phyloP scores from a whole-genome alignment of 2,113 vertebrate genomes.

The Rhadina sibilatrix region DNA sequence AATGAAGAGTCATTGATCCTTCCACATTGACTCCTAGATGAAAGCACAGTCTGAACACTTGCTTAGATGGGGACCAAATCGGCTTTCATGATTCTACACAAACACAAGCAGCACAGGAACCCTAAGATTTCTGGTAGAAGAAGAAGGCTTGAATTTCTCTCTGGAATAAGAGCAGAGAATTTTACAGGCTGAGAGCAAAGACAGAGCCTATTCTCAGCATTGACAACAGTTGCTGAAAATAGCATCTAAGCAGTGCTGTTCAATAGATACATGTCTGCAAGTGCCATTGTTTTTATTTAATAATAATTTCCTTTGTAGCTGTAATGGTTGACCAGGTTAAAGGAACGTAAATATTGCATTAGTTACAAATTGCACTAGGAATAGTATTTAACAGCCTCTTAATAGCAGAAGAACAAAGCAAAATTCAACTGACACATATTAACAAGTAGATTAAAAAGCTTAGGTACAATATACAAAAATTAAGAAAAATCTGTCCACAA shows the following conservation, averaged over 20 bases:
- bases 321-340: not conserved
- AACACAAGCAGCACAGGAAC: not conserved
- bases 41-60: not conserved
- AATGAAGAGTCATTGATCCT: not conserved
- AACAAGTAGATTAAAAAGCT: not conserved
- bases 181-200: not conserved
- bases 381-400: not conserved
- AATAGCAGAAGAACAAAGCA: not conserved
- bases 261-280: not conserved
- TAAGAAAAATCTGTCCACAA: constrained; percentile 44
- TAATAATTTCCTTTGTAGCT: not conserved
- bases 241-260: not conserved
- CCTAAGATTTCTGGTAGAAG: not conserved
- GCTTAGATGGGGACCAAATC: not conserved
- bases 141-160: not conserved
- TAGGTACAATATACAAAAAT: constrained; percentile 18
- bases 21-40: not conserved
- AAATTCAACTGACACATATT: not conserved
- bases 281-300: not conserved
- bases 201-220: not conserved
- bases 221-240: not conserved
- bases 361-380: not conserved
- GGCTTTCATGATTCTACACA: not conserved
- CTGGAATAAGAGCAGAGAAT: not conserved
- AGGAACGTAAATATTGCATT: not conserved